Base-by-base conservation (phyloP, 2,888 invertebrate genomes). In the Morpho deidamia region DNA sequence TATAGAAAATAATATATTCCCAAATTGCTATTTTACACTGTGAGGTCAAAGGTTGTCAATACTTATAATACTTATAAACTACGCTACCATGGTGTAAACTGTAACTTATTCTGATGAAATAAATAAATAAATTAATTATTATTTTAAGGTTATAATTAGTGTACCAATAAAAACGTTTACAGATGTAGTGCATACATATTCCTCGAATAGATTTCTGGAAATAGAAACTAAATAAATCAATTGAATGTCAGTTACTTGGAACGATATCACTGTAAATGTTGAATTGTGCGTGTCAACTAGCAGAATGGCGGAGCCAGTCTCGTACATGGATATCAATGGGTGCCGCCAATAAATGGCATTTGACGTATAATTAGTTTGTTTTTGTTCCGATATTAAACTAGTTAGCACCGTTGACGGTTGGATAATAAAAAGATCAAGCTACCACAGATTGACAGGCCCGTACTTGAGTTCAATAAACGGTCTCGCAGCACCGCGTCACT, bases 341-440 rank as follows among this genome's bases (percentile, higher is more conserved):
- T 43, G 51, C 49, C 37, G 55, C 51, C 53, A 59, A 60, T 61
- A 61, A 61, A 62, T 51, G 51, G 56, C 57, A 61, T 58, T 63
- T 60, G 54, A 60, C 56, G 58, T 56, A 57, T 58, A 60, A 60
- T 60, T 54, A 59, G 57, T 40, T 52, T 56, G 56, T 64, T 63
- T 64, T 60, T 65, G 60, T 65, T 62, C 59, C 60, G 50, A 60
- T 60, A 60, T 56, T 58, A 57, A 58, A 67, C 55, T 56, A 66
- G 65, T 61, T 63, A 56, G 62, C 61, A 60, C 64, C 65, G 67
- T 68, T 68, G 69, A 71, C 70, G 69, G 70, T 45, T 11, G 46
- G 73, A 67, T 68, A 64, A 70, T 75, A 80, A 81, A 81, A 80
- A 78, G 72, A 74, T 72, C 73, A 70, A 69, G 61, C 67, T 69